Evolutionary conservation across 2,113 vertebrate genomes (phyloP), one percentile per base, ranked within the genome.

Genomic region (Myxocyprinus asiaticus): DNA sequence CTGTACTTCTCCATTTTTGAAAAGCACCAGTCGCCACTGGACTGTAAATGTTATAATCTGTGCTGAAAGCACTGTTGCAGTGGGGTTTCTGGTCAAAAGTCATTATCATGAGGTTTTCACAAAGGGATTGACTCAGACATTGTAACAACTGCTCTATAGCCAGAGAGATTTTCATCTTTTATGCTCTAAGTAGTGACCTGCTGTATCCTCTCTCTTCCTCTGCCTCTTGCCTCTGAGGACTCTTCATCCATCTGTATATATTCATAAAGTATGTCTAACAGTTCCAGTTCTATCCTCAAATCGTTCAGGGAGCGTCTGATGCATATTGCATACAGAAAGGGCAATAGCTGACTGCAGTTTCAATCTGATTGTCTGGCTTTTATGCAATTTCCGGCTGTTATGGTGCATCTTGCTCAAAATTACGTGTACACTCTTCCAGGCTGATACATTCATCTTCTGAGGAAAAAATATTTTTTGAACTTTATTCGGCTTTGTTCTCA

Each of bases 61-160:
- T 22, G 9, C n/a, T 48, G 6, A 22, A 43, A 14, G 4, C 8
- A 33, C 17, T 3, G 11, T n/a, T 17, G 44, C 43, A 62, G 44
- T 74, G 9, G 44, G 56, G 62, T 50, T 61, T 74, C 71, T 62
- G 12, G 44, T 15, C 56, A 14, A 12, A 44, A 65, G 45, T 76
- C 47, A 74, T 62, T 61, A 44, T 74, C 58, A 76, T 76, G 50
- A 65, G 14, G 17, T 11, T 15, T 65, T 53, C 59, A 64, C 12
- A 63, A 45, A 44, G 44, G 17, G 7, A 63, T 51, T 50, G 72
- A 42, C n/a, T 75, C 15, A 33, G 10, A 12, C 4, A 0, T 74
- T 55, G 17, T n/a, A 33, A 33, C 22, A 33, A 33, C 22, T 1
- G 22, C 22, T 33, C 22, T 33, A 33, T 33, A 55, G 67, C 55